Evolutionary conservation across 2,888 invertebrate species (phyloP).

Genomic region (Eupithecia centaureata): DNA sequence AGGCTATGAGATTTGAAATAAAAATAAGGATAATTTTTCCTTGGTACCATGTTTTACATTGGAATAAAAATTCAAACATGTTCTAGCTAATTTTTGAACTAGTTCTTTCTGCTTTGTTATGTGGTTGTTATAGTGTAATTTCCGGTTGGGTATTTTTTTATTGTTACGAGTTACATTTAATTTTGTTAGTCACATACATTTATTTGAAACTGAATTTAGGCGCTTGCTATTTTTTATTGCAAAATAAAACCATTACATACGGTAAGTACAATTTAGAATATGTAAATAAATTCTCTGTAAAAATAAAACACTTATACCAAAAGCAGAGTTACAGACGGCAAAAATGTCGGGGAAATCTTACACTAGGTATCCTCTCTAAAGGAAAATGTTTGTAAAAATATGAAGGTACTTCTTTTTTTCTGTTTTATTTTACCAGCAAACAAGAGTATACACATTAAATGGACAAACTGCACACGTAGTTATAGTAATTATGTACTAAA

Average conservation of each 20-base stretch:
- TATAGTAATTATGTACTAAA: too few species aligned
- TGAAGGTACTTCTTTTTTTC: neutral
- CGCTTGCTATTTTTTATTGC: too few species aligned
- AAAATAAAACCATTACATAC: neutral
- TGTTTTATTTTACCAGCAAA: neutral
- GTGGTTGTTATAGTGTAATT: neutral
- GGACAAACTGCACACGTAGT: neutral
- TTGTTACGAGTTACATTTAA: neutral
- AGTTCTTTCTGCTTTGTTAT: neutral
- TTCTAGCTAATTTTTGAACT: neutral
- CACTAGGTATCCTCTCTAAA: neutral
- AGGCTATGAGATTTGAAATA: too few species aligned
- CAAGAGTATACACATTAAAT: neutral
- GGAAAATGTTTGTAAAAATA: neutral
- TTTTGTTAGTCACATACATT: neutral
- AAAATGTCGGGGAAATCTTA: neutral
- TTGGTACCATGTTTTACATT: too few species aligned
- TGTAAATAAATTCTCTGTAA: neutral
- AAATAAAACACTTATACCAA: neutral
- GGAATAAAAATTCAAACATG: neutral
- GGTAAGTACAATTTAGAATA: too few species aligned
- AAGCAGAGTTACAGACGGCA: neutral
- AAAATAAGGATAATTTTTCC: neutral
- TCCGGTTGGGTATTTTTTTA: constrained; percentile 1
- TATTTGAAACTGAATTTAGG: neutral